Base-by-base conservation (phyloP, 2,888 invertebrate species). In the Dromius quadrimaculatus region DNA sequence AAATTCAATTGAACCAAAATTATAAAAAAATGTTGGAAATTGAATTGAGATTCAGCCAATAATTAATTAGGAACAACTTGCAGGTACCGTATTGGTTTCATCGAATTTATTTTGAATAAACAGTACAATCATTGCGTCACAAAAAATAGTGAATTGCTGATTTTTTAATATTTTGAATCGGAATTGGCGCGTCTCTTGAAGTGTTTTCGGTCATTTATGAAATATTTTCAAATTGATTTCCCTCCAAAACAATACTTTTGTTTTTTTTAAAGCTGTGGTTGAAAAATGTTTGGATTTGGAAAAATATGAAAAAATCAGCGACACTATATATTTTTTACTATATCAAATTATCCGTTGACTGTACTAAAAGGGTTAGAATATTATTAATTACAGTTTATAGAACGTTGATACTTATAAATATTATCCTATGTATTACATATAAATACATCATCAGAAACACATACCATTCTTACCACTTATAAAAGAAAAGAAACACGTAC, bases 391-490 rank as follows among this genome's bases (percentile, higher is more conserved):
- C n/a, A n/a, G n/a, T n/a, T 54, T 28, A 54, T 54, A 54, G 50
- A 28, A 54, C 50, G 50, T 32, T 15, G 28, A 54, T 54, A 0
- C 23, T 54, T 54, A 54, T 6, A 28, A 28, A 5, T 5, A 28
- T 28, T 47, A 28, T 43, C 23, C 50, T 54, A 54, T 15, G 15
- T 54, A 54, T n/a, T n/a, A n/a, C n/a, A 32, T 28, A 54, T 54
- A 23, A 28, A 54, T 32, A 54, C 23, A 28, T 54, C 50, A 0
- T 20, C 41, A 41, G 2, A 54, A 54, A 54, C 28, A 54, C 50
- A 54, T 54, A 28, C 50, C 50, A 23, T 13, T 15, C 41, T 13
- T 50, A 28, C 50, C 15, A 28, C 50, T 28, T 54, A 13, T 5
- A 47, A 11, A 34, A 36, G 57, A 5, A 13, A 59, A 15, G 17